phyloP scores from a whole-genome alignment of 2,797 vertebrate genomes.

The Hoplostethus mediterraneus region DNA sequence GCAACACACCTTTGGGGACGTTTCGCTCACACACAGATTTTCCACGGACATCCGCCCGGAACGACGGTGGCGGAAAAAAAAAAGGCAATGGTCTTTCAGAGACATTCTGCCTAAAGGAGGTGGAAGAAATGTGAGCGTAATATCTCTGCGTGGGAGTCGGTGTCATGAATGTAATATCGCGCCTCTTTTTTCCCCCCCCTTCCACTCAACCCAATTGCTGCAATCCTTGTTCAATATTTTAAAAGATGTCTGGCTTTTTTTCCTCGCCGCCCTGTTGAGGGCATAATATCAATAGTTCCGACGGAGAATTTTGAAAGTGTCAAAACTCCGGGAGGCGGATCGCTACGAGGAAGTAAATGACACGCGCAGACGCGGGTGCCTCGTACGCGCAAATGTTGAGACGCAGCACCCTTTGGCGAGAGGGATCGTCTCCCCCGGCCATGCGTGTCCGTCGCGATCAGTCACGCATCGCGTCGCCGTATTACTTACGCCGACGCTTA shows the following conservation, averaged over 20 bases:
- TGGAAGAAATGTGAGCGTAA: slow-evolving; percentile 79
- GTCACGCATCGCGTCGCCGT: slow-evolving; percentile 69
- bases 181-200: not conserved
- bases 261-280: slow-evolving; percentile 45
- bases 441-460: slow-evolving; percentile 60
- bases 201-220: slow-evolving; percentile 47
- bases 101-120: slow-evolving; percentile 70
- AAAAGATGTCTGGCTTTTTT: slow-evolving; percentile 64
- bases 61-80: slow-evolving; percentile 35
- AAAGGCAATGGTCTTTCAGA: slow-evolving; percentile 30
- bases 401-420: slow-evolving; percentile 37
- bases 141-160: slow-evolving; percentile 68
- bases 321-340: slow-evolving; percentile 49
- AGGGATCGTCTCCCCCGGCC: slow-evolving; percentile 59
- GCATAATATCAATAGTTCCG: slow-evolving; percentile 49
- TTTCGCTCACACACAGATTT: slow-evolving; percentile 56
- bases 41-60: slow-evolving; percentile 65
- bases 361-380: slow-evolving; percentile 50
- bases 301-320: slow-evolving; percentile 61
- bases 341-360: slow-evolving; percentile 43
- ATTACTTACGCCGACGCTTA: slow-evolving; percentile 71
- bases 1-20: slow-evolving; percentile 65
- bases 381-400: slow-evolving; percentile 52
- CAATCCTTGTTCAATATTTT: slow-evolving; percentile 74
- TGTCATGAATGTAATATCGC: slow-evolving; percentile 74